Base-by-base conservation (phyloP, 2,113 vertebrate genomes). In the Electrona antarctica region DNA sequence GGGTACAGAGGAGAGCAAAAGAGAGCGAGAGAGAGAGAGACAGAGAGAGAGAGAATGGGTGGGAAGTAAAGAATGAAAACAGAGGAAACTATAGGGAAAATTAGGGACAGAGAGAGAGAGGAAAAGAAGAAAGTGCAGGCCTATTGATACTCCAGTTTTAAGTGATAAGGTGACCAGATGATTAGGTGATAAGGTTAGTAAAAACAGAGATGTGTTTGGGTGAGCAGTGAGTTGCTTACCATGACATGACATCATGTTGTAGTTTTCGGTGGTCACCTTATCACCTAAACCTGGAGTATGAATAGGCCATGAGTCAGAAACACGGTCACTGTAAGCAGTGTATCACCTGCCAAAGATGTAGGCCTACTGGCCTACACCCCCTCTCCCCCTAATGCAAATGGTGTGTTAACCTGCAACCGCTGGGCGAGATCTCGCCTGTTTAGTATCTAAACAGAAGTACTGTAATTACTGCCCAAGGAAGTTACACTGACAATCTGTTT, bases 271-370 rank as follows among this genome's bases (percentile, higher is more conserved):
- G 21, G 21, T 21, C 21, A 21, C 21, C 21, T 21, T 1, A 2
- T 21, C 21, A 21, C 21, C 21, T 21, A 21, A 21, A 21, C 1
- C 21, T 21, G 21, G 21, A 21, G 21, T 21, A 21, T 21, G 21
- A 21, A 21, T 21, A 21, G 12, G 70, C n/a, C 9, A 47, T 75
- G 72, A 14, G 67, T 74, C 46, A 8, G 70, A 12, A 49, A 51
- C 58, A 73, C 67, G 79, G 76, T 67, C 58, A 56, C 76, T 79
- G 72, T 69, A 77, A 85, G 64, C 74, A 74, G 81, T 68, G 48
- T 81, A 52, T 82, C 76, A 67, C 78, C 77, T 88, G 88, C 77
- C 88, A 90, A 88, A 79, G n/a, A 70, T 46, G 72, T 74, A 21
- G 21, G 21, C 21, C 21, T 21, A 70, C 77, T 83, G 78, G 80